These are phyloP conservation scores for Fratercula arctica DNA, from an alignment of 2,797 vertebrate genomes.

Conservation along the genomic window DNA sequence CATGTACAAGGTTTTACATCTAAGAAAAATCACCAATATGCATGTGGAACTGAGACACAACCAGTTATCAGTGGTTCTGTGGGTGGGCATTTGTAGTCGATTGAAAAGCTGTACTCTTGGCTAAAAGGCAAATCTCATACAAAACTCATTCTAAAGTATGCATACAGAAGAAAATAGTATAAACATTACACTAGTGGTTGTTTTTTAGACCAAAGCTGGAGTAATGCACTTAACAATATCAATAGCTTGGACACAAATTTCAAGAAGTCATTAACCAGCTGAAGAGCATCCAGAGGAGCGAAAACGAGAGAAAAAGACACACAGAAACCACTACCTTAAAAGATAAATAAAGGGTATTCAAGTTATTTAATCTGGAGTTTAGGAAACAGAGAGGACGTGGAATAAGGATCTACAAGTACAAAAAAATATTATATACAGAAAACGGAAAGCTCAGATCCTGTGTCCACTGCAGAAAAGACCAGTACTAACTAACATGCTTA, in stretches of 20 bases:
- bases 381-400: neutral
- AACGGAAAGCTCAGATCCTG: neutral
- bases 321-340: neutral
- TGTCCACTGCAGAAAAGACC: neutral
- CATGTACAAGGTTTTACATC: neutral
- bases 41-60: neutral
- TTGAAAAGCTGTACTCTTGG: neutral
- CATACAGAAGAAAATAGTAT: neutral
- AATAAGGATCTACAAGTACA: neutral
- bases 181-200: neutral
- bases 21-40: neutral
- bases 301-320: neutral
- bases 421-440: rapidly evolving
- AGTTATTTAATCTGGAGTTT: neutral
- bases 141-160: neutral
- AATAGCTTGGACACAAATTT: neutral
- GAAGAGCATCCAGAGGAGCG: neutral
- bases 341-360: neutral
- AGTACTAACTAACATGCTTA: neutral
- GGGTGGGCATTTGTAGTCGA: neutral
- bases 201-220: neutral
- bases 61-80: rapidly evolving
- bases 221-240: neutral
- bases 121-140: neutral
- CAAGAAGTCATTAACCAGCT: neutral